Evolutionary conservation across 2,888 invertebrate species (phyloP).

Genomic region (Aporophyla lueneburgensis): DNA sequence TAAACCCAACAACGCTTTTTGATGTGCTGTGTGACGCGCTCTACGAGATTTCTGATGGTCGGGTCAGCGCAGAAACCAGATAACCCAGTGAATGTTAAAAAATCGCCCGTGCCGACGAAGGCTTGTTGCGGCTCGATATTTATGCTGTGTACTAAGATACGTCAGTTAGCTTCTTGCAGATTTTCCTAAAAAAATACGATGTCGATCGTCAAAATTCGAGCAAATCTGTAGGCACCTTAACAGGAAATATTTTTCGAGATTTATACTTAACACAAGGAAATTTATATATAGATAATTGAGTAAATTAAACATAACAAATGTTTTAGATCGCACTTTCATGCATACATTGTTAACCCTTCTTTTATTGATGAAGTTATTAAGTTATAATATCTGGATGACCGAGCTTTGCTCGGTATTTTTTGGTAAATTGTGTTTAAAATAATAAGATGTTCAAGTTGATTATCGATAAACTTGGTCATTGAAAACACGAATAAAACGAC

Average conservation of each 20-base stretch:
- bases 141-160: background rate
- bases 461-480: no score
- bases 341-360: no score
- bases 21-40: no score
- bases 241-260: constrained; percentile 4
- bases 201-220: background rate
- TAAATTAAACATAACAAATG: background rate
- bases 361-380: no score
- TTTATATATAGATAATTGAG: background rate
- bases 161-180: background rate
- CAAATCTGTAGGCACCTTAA: background rate
- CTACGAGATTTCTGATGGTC: no score
- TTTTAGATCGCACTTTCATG: no score
- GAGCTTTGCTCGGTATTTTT: no score
- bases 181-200: background rate
- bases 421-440: no score
- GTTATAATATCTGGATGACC: no score
- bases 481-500: no score
- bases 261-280: background rate
- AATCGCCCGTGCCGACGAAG: background rate
- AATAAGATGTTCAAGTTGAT: no score
- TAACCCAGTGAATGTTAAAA: no score
- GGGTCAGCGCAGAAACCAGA: background rate
- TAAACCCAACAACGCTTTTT: background rate
- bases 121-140: background rate